These are phyloP conservation scores for Rosalia funebris DNA, from an alignment of 2,888 invertebrate genomes.

Conservation along the genomic window DNA sequence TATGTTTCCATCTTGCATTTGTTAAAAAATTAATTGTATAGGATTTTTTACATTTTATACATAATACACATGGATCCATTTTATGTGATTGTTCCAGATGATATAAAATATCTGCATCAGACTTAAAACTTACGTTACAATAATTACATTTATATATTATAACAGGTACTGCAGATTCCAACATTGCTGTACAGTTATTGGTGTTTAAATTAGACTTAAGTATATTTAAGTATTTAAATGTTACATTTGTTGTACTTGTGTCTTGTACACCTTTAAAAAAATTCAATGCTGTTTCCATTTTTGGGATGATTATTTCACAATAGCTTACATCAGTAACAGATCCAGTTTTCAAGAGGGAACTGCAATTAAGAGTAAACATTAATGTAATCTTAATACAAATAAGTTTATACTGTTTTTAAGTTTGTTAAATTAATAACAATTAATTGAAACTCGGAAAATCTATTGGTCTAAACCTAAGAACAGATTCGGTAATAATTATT, in stretches of 20 bases:
- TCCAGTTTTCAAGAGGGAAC: slow-evolving; percentile 13
- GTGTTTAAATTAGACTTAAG: slow-evolving; percentile 20
- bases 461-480: too few relatives aligned
- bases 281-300: slow-evolving; percentile 43
- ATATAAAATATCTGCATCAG: slow-evolving; percentile 24
- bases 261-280: slow-evolving; percentile 37
- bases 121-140: slow-evolving; percentile 34
- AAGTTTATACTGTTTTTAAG: too few relatives aligned
- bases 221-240: slow-evolving; percentile 35
- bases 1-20: slow-evolving; percentile 43
- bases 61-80: slow-evolving; percentile 48
- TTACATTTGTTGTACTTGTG: slow-evolving; percentile 19
- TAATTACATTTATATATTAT: slow-evolving; percentile 40
- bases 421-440: too few relatives aligned
- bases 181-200: background rate
- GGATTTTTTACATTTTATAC: slow-evolving; percentile 41
- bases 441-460: too few relatives aligned
- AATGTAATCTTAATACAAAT: too few relatives aligned
- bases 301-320: slow-evolving; percentile 47
- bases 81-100: slow-evolving; percentile 46
- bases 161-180: background rate
- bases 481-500: too few relatives aligned
- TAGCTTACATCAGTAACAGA: slow-evolving; percentile 39
- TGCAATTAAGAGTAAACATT: slow-evolving; percentile 6
- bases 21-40: slow-evolving; percentile 36